phyloP scores from a whole-genome alignment of 2,113 vertebrate genomes.

The Amphiprion percula region DNA sequence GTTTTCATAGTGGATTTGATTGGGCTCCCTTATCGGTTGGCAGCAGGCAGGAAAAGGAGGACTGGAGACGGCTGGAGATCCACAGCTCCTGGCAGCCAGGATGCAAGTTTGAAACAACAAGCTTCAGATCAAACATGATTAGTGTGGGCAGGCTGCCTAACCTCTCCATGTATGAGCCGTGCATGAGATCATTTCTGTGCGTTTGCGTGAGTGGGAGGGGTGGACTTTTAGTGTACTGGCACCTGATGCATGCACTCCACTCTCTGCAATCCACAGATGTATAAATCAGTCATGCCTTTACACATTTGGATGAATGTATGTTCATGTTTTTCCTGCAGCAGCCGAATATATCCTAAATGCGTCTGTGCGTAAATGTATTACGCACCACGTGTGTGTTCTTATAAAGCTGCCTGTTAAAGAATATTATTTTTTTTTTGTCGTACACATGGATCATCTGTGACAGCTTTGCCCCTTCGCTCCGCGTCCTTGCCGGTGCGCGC shows the following conservation, averaged over 20 bases:
- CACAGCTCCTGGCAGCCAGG: constrained; percentile 39
- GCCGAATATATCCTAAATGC: neutral
- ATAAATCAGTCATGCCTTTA: constrained; percentile 19
- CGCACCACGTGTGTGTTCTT: constrained; percentile 26
- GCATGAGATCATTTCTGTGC: constrained; percentile 41
- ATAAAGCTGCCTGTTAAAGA: constrained; percentile 11
- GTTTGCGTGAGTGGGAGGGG: constrained; percentile 29
- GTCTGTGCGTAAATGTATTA: constrained; percentile 49
- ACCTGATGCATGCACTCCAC: constrained; percentile 57
- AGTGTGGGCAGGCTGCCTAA: constrained; percentile 26
- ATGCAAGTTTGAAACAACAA: constrained; percentile 65
- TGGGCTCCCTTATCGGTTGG: constrained; percentile 73
- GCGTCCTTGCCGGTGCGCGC: constrained; percentile 16
- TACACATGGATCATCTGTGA: constrained; percentile 16
- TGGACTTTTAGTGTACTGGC: constrained; percentile 34
- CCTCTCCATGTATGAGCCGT: neutral
- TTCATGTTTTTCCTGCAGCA: neutral
- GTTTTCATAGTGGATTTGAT: constrained; percentile 68
- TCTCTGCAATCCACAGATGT: constrained; percentile 36
- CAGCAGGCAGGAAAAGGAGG: constrained; percentile 72
- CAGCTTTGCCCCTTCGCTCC: constrained; percentile 10
- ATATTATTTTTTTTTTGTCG: neutral
- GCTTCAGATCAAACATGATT: constrained; percentile 67
- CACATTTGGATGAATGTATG: neutral
- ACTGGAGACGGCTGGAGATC: constrained; percentile 50